A percentile compares a stretch with the other conserved stretches of the same genome.
These are phyloP conservation scores for Rhinolophus sinicus DNA, from an alignment of 2,113 vertebrate genomes.

Conservation along the genomic window DNA sequence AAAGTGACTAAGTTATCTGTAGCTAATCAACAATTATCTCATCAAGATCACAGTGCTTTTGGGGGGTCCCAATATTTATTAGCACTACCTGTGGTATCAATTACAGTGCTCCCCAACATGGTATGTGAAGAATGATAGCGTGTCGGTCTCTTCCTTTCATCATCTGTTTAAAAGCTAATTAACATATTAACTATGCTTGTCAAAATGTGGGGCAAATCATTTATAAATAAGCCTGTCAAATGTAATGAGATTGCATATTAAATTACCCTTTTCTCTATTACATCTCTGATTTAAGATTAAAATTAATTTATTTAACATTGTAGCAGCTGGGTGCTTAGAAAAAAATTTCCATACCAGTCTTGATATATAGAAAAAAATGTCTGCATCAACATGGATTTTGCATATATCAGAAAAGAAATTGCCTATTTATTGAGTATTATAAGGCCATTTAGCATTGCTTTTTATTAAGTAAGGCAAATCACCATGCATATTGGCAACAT, in stretches of 20 bases:
- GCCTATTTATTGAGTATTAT: slow-evolving; percentile 69
- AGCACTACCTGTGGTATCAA: neutral
- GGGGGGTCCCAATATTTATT: neutral
- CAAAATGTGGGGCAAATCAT: slow-evolving; percentile 63
- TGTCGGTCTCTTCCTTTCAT: slow-evolving; percentile 60
- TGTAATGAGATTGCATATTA: slow-evolving; percentile 79
- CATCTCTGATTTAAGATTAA: slow-evolving; percentile 80
- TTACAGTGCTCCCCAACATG: neutral
- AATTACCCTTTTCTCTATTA: slow-evolving; percentile 70
- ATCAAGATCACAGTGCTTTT: slow-evolving; percentile 28
- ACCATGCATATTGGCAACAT: neutral
- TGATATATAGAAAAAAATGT: slow-evolving; percentile 63
- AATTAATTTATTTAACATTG: slow-evolving; percentile 77
- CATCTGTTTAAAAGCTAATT: slow-evolving; percentile 73
- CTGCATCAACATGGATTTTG: slow-evolving; percentile 39
- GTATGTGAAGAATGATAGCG: slow-evolving; percentile 30
- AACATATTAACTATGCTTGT: slow-evolving; percentile 75
- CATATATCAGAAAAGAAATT: slow-evolving; percentile 65
- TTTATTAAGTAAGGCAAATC: slow-evolving; percentile 49
- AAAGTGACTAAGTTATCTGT: slow-evolving; percentile 69
- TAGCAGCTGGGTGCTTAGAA: slow-evolving; percentile 67
- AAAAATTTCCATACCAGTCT: slow-evolving; percentile 27
- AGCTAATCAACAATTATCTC: slow-evolving; percentile 63
- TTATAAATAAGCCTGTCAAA: slow-evolving; percentile 76
- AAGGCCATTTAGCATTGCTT: slow-evolving; percentile 35